Conservation (phyloP, 1,140 invertebrate genomes). For the Cotesia glomerata region DNA sequence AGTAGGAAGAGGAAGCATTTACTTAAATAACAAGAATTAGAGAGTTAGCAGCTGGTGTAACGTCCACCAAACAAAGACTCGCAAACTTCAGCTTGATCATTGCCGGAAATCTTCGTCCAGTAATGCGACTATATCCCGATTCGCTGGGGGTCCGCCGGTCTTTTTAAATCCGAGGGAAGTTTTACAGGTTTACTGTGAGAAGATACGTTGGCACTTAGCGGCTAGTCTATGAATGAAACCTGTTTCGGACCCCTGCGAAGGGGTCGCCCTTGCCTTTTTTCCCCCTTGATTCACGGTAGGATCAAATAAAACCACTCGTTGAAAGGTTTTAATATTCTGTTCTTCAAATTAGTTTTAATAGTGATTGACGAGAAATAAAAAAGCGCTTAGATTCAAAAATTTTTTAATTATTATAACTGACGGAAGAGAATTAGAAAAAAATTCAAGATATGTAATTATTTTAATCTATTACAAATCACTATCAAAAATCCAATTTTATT, state of each 20-base stretch:
- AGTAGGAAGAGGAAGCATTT: conserved; percentile 25
- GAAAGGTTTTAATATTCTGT: too few relatives aligned
- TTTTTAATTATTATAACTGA: too few relatives aligned
- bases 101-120: conserved; percentile 30
- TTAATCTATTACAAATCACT: too few relatives aligned
- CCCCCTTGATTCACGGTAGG: too few relatives aligned
- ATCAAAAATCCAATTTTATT: too few relatives aligned
- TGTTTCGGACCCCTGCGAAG: conserved; percentile 33
- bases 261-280: not conserved
- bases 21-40: not conserved
- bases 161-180: conserved; percentile 13
- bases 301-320: too few relatives aligned
- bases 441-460: too few relatives aligned
- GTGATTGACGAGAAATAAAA: too few relatives aligned
- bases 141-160: conserved; percentile 24
- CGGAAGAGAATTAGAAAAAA: too few relatives aligned
- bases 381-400: too few relatives aligned
- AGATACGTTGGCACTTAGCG: conserved; percentile 56
- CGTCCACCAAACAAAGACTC: too few relatives aligned
- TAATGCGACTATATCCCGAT: not conserved
- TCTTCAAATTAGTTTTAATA: too few relatives aligned
- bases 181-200: conserved; percentile 57
- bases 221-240: conserved; percentile 9
- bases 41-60: conserved; percentile 16
- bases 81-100: not conserved